Evolutionary conservation across 2,797 vertebrate genomes (phyloP).

Genomic region (Tadarida brasiliensis): DNA sequence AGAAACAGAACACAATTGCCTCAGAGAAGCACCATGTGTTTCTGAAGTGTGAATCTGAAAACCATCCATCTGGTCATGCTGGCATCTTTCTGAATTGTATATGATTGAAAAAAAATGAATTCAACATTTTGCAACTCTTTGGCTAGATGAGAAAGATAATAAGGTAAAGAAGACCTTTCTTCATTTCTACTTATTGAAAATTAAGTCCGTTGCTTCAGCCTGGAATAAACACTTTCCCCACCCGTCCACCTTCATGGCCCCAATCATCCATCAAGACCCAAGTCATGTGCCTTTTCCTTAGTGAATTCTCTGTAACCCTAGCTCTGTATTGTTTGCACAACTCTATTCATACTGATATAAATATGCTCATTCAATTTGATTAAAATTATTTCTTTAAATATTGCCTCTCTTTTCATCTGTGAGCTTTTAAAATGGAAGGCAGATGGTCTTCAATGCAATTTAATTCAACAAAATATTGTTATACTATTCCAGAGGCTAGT

Average conservation of each 20-base stretch:
- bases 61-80: constrained; percentile 76
- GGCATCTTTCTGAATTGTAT: constrained; percentile 70
- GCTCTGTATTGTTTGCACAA: background rate
- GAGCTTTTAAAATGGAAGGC: constrained; percentile 24
- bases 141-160: constrained; percentile 28
- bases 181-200: constrained; percentile 52
- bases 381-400: constrained; percentile 29
- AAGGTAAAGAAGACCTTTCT: constrained; percentile 31
- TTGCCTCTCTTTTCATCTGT: background rate
- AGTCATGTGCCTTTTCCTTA: background rate
- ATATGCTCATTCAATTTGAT: constrained; percentile 54
- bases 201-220: background rate
- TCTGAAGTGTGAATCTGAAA: constrained; percentile 79
- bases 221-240: background rate
- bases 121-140: constrained; percentile 70
- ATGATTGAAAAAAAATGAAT: constrained; percentile 70
- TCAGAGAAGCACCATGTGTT: constrained; percentile 74
- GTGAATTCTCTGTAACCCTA: background rate
- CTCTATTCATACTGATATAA: background rate
- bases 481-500: background rate
- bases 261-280: background rate
- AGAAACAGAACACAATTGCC: constrained; percentile 79
- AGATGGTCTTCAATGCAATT: constrained; percentile 5
- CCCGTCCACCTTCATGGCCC: background rate
- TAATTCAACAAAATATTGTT: constrained; percentile 18